Conservation (phyloP, 2,797 vertebrate species). For the Monodelphis domestica region DNA sequence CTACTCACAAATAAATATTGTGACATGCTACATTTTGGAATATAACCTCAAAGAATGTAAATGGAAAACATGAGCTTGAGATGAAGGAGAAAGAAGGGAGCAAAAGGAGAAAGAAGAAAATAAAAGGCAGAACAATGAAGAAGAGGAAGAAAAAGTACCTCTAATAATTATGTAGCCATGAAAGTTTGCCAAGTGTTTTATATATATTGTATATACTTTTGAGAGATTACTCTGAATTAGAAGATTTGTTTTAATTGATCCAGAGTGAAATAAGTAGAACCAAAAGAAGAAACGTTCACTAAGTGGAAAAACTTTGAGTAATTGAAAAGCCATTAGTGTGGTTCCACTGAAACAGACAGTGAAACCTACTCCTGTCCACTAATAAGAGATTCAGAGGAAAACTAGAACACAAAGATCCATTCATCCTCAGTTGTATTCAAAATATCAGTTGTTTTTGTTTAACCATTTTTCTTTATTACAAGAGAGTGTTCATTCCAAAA, state of each 20-base stretch:
- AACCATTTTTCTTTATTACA: not conserved
- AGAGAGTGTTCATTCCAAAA: not conserved
- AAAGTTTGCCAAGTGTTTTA: no score
- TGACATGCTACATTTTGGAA: not conserved
- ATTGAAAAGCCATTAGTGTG: no score
- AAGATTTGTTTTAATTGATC: no score
- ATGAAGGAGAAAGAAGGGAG: not conserved
- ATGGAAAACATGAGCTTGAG: not conserved
- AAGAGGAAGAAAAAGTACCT: no score
- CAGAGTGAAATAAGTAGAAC: no score
- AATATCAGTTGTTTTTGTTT: not conserved
- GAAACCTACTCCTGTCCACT: not conserved
- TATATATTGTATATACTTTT: no score
- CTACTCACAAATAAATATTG: no score
- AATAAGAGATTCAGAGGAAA: not conserved
- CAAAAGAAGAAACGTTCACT: no score
- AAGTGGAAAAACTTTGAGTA: no score
- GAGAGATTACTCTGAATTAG: no score
- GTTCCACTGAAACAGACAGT: no score
- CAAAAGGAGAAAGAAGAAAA: not conserved
- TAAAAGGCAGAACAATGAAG: not conserved
- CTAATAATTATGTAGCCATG: no score
- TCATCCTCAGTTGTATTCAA: not conserved
- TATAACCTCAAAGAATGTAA: not conserved
- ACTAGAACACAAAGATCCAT: not conserved